Evolutionary conservation across 2,113 vertebrate genomes (phyloP), one percentile per base, ranked within the genome.

Genomic region (Cranoglanis bouderius): DNA sequence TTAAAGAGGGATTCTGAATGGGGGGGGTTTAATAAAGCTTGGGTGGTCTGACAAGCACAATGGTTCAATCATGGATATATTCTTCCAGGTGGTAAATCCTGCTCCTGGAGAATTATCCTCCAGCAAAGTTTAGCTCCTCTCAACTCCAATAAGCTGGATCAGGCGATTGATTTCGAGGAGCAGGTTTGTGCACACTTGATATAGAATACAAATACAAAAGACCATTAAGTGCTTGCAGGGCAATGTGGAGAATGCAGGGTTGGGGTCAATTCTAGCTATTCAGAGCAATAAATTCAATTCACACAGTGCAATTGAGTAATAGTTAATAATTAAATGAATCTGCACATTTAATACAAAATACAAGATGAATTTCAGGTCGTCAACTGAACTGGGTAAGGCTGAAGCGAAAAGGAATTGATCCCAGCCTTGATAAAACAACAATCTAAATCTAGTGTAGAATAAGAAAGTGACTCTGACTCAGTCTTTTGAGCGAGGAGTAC

Each of bases 401-500:
- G 82, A 35, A 77, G 7, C 9, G 38, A 77, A 13, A 53, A 77
- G 26, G 67, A 85, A 78, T 51, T 78, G 83, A n/a, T 67, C 70
- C 43, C 88, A 67, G 75, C 82, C 84, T 43, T 70, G 78, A 8
- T 49, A 18, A 85, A 72, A 89, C 12, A 49, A n/a, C 65, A 87
- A 65, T 82, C 72, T 70, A 35, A 85, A 29, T 35, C 82, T 51
- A 82, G 85, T 72, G 67, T 70, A 57, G 77, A 81, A 85, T 72
- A 38, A 67, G 35, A 85, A 93, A 92, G 88, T 74, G 91, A 90
- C 92, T 97, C 98, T 96, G 97, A 99, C 98, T 98, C 94, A 99
- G 96, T 95, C 96, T 97, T 96, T 99, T 99, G 93, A 99, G 96
- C 93, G 98, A 99, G 72, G 98, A 99, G 94, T 98, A 99, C 93